Base-by-base conservation (phyloP, 2,888 invertebrate species). In the Platycheirus rosarum region DNA sequence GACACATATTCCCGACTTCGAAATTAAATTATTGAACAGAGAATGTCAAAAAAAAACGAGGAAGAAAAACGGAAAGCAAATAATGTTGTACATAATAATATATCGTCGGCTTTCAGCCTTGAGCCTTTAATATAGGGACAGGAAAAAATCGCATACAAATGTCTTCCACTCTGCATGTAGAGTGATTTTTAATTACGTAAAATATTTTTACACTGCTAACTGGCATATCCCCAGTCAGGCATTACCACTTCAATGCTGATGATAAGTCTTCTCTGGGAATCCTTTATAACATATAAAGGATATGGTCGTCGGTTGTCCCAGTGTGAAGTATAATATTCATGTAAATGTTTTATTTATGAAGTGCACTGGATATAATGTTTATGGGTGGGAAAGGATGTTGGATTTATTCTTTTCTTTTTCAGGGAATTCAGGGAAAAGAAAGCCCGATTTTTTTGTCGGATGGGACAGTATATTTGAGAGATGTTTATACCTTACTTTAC, bases 241-340 rank as follows among this genome's bases (percentile, higher is more conserved):
- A 48, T 76, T 63, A 26, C 23, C 70, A 70, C 76, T 76, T 76
- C 55, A 70, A 16, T 51, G 53, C 14, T 42, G 62, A 44, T 65
- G 71, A 55, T 60, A 60, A 60, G 60, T 42, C 44, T n/a, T 44
- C 26, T 44, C 26, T 26, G 40, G 57, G 40, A 26, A 7, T 23
- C 23, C 57, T 40, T 40, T n/a, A n/a, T n/a, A 23, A 55, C 35
- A 55, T 55, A 13, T 55, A 55, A 55, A 40, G 20, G 37, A 20
- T 20, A 40, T 53, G 53, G 32, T 51, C 29, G 53, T 5, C 35
- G 20, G 37, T n/a, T 16, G 23, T 40, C 14, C 20, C 9, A 11
- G 44, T 11, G 16, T 51, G 14, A 26, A 57, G 23, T 42, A 42
- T 60, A 60, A 42, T 42, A 42, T 60, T 60, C 29, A 60, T 60